Conservation (phyloP, 2,888 invertebrate genomes). For the Eudasyphora cyanicolor region DNA sequence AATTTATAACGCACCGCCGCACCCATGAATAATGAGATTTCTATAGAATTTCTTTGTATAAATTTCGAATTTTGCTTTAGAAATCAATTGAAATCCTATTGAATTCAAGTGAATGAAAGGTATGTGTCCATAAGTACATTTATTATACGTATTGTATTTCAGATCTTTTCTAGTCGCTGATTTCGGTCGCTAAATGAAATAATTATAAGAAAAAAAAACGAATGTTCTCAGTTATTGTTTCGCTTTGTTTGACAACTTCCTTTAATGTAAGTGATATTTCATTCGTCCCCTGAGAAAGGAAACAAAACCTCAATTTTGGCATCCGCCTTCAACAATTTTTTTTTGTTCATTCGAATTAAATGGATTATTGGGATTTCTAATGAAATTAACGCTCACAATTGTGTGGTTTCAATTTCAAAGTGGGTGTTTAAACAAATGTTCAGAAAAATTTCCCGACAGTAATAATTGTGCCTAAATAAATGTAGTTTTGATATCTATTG, state of each 20-base stretch:
- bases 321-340: conserved; percentile 54
- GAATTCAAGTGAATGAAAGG: background rate
- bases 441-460: background rate
- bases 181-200: conserved; percentile 16
- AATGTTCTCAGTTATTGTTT: conserved; percentile 41
- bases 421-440: conserved; percentile 12
- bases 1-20: conserved; percentile 63
- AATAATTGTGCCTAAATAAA: too few relatives aligned
- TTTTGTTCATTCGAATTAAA: background rate
- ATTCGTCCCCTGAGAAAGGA: conserved; percentile 20
- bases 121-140: background rate
- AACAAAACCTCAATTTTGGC: conserved; percentile 49
- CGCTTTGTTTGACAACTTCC: conserved; percentile 59
- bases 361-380: conserved; percentile 29
- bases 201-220: conserved; percentile 46
- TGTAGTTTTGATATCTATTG: too few relatives aligned
- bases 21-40: conserved; percentile 45
- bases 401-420: conserved; percentile 10
- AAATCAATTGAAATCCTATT: background rate
- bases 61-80: background rate
- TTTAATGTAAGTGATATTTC: conserved; percentile 67
- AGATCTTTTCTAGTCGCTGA: background rate
- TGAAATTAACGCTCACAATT: conserved; percentile 44
- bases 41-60: conserved; percentile 24
- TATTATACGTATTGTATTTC: background rate